Conservation (phyloP, 2,113 vertebrate species). For the Psephotus haematonotus region DNA sequence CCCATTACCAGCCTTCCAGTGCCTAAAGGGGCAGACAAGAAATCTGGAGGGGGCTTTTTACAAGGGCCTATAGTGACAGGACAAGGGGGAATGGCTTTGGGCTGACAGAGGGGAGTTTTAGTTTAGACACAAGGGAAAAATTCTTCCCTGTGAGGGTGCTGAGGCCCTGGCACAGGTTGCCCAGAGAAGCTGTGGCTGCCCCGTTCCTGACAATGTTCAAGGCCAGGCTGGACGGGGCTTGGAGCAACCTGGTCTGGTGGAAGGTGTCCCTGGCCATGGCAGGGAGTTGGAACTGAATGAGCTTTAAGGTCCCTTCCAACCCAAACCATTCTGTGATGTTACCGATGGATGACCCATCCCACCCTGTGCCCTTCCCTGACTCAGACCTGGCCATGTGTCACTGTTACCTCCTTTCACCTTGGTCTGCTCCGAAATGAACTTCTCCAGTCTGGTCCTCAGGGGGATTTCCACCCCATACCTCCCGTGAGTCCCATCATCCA, state of each 20-base stretch:
- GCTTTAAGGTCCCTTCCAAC: no score
- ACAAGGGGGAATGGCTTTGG: background rate
- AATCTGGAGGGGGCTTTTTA: accelerated
- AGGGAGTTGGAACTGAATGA: no score
- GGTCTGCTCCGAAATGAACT: constrained; percentile 85
- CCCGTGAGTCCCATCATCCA: constrained; percentile 91
- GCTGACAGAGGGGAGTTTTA: no score
- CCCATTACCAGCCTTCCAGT: background rate
- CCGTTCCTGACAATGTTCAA: no score
- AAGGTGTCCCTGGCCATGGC: no score
- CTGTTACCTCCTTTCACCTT: constrained; percentile 76
- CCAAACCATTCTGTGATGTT: background rate
- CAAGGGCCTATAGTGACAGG: background rate
- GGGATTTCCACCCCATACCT: constrained; percentile 86
- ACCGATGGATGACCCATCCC: background rate
- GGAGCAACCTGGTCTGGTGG: no score
- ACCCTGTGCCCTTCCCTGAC: background rate
- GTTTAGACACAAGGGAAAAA: no score
- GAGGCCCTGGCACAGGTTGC: no score
- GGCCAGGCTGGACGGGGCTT: no score
- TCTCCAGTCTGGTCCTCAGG: constrained; percentile 86
- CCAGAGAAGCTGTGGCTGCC: no score
- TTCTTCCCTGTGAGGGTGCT: no score
- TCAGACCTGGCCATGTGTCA: background rate
- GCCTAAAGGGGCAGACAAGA: background rate